These are phyloP conservation scores for Brachionus koreanus DNA, from an alignment of 1,140 invertebrate genomes.

Conservation along the genomic window DNA sequence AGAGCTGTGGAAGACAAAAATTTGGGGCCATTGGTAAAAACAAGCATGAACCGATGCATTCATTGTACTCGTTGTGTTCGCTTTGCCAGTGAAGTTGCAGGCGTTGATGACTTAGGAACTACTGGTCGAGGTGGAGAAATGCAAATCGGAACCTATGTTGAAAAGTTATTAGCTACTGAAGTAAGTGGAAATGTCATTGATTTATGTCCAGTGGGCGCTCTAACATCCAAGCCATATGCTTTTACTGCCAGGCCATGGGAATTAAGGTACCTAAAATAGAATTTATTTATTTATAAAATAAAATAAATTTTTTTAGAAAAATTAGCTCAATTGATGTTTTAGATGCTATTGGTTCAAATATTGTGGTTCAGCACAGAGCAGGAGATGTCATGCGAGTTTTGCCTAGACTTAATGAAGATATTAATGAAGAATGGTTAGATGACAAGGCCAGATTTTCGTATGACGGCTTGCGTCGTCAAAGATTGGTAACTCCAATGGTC, in stretches of 20 bases:
- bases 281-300: too few relatives aligned
- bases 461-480: conserved; percentile 90
- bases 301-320: too few relatives aligned
- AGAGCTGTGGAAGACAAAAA: conserved; percentile 98
- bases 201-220: conserved; percentile 93
- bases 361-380: conserved; percentile 85
- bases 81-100: conserved; percentile 82
- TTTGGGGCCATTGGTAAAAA: conserved; percentile 94
- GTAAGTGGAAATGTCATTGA: conserved; percentile 98
- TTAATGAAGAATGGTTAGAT: conserved; percentile 97
- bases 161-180: conserved; percentile 94
- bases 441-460: conserved; percentile 94
- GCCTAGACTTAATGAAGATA: conserved; percentile 89
- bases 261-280: too few relatives aligned
- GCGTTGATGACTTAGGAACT: conserved; percentile 93
- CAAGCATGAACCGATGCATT: conserved; percentile 99
- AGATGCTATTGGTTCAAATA: conserved; percentile 95
- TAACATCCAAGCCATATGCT: conserved; percentile 95
- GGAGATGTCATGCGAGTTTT: conserved; percentile 92
- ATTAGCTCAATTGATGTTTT: conserved; percentile 88
- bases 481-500: conserved; percentile 86
- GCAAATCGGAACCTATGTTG: conserved; percentile 97
- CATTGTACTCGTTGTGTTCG: conserved; percentile 95
- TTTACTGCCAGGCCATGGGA: conserved; percentile 67
- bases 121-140: conserved; percentile 90